phyloP scores from a whole-genome alignment of 2,113 vertebrate genomes.

The Gymnarchus niloticus region DNA sequence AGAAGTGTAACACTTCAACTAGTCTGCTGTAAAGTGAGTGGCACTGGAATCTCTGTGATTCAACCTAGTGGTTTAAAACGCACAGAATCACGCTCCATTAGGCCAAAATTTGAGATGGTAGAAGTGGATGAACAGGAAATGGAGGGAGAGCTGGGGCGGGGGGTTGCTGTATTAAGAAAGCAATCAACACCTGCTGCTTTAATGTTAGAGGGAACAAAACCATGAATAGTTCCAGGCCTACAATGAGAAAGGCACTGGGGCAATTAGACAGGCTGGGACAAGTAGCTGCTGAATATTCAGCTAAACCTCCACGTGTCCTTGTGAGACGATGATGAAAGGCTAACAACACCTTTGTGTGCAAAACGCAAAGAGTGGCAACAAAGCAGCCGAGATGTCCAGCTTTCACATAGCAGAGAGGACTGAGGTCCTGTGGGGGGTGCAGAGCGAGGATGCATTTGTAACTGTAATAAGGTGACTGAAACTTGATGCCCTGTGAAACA shows the following conservation, averaged over 20 bases:
- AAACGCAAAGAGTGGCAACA: not conserved
- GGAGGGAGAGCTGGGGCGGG: not conserved
- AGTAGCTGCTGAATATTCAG: not conserved
- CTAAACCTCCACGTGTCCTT: not conserved
- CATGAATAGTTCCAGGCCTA: not conserved
- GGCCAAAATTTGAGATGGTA: not conserved
- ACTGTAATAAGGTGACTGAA: not conserved
- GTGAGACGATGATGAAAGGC: slow-evolving; percentile 13
- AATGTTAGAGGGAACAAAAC: slow-evolving; percentile 11
- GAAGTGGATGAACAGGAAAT: not conserved
- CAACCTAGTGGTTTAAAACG: not conserved
- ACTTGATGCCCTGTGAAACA: not conserved
- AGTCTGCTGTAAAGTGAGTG: not conserved
- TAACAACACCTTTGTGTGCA: slow-evolving; percentile 4
- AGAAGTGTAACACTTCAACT: too few species aligned
- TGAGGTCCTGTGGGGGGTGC: not conserved
- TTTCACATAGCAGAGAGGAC: not conserved
- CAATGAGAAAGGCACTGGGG: not conserved
- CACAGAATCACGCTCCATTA: not conserved
- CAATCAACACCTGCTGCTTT: slow-evolving; percentile 13
- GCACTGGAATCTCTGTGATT: not conserved
- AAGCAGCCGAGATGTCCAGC: not conserved
- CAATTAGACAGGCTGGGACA: slow-evolving; percentile 8
- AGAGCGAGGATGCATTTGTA: not conserved
- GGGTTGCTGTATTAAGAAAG: not conserved